Evolutionary conservation across 2,113 vertebrate genomes (phyloP).

Genomic region (Sarotherodon lohbergeri): DNA sequence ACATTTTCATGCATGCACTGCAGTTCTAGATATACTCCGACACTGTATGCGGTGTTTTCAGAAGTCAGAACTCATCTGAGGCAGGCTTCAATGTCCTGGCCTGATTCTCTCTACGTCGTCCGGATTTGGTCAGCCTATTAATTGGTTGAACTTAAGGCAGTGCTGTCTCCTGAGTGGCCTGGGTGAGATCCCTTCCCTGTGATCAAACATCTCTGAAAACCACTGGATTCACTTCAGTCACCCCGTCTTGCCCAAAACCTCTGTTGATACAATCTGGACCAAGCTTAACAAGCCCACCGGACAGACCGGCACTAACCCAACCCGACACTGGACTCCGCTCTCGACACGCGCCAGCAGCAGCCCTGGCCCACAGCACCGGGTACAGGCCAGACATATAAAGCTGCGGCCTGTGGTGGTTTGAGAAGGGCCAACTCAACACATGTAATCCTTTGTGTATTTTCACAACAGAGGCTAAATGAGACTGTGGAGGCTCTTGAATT

Average conservation of each 20-base stretch:
- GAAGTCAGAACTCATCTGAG: neutral
- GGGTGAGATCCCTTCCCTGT: neutral
- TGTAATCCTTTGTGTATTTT: slow-evolving; percentile 57
- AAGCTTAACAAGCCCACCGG: slow-evolving; percentile 36
- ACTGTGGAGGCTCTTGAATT: neutral
- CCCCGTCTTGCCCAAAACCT: neutral
- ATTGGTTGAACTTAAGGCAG: neutral
- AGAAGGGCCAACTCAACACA: neutral
- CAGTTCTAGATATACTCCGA: neutral
- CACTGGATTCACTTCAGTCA: neutral
- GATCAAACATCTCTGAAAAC: slow-evolving; percentile 1
- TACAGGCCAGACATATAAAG: slow-evolving; percentile 11
- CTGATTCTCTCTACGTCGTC: neutral
- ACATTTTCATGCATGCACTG: neutral
- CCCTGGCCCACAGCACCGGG: slow-evolving; percentile 1
- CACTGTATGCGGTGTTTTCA: rapidly evolving
- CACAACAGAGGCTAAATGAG: slow-evolving; percentile 33
- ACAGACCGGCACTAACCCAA: slow-evolving; percentile 39
- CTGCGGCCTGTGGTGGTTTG: slow-evolving; percentile 20
- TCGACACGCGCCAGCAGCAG: slow-evolving; percentile 12
- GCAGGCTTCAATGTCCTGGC: rapidly evolving
- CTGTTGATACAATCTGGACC: slow-evolving; percentile 51
- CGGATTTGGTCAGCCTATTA: neutral
- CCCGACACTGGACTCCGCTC: neutral
- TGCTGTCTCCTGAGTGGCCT: neutral